phyloP scores from a whole-genome alignment of 2,113 vertebrate species.

The Setophaga petechia region DNA sequence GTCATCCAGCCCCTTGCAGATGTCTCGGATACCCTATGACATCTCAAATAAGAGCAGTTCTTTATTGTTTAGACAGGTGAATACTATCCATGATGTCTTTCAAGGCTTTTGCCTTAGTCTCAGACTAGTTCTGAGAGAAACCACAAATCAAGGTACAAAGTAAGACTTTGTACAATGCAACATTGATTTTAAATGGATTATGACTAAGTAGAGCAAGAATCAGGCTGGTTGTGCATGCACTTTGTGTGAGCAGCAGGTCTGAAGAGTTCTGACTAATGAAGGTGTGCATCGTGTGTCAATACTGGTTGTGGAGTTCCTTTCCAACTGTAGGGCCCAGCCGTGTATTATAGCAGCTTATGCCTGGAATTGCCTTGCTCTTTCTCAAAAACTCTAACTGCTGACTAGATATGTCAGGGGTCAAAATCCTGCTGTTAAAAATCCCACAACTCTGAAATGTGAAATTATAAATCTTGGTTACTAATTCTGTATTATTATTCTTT shows the following conservation, averaged over 20 bases:
- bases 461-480: background rate
- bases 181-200: background rate
- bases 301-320: background rate
- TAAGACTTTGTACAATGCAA: background rate
- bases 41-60: background rate
- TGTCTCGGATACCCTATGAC: background rate
- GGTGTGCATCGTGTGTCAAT: accelerated
- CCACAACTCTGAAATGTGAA: background rate
- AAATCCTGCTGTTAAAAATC: background rate
- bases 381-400: background rate
- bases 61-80: background rate
- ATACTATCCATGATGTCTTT: background rate
- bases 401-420: background rate
- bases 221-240: background rate
- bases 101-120: background rate
- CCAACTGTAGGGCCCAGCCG: background rate
- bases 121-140: background rate
- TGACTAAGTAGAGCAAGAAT: background rate
- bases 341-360: background rate
- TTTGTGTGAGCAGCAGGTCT: background rate
- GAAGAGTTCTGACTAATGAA: background rate
- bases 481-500: background rate
- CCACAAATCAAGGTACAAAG: background rate
- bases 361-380: background rate
- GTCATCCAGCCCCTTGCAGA: background rate